Conservation (phyloP, 1,140 invertebrate species). For the Nilaparvata lugens region DNA sequence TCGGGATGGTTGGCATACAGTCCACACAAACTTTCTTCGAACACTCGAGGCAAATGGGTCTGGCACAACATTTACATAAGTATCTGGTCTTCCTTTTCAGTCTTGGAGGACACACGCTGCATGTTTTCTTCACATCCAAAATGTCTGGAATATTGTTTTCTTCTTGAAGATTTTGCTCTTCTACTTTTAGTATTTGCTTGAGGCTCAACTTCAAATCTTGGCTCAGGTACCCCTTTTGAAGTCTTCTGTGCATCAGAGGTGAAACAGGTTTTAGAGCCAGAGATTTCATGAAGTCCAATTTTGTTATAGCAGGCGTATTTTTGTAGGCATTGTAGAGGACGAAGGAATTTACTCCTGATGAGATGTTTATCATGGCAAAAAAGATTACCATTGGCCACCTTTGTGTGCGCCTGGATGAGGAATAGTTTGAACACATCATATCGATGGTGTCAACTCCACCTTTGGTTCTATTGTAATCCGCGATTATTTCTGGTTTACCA, state of each 20-base stretch:
- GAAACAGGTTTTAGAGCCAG: not conserved
- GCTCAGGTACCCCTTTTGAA: not conserved
- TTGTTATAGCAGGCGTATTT: not conserved
- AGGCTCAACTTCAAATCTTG: not conserved
- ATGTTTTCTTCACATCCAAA: too few relatives aligned
- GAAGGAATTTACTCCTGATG: constrained; percentile 17
- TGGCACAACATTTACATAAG: not conserved
- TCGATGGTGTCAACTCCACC: constrained; percentile 37
- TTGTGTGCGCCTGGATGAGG: constrained; percentile 37
- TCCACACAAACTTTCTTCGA: not conserved
- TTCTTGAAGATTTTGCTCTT: too few relatives aligned
- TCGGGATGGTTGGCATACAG: constrained; percentile 7
- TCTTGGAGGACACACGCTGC: constrained; percentile 4
- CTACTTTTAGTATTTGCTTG: not conserved
- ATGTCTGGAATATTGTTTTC: too few relatives aligned
- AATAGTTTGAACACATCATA: constrained; percentile 37
- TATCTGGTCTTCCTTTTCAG: not conserved
- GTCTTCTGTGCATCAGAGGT: not conserved
- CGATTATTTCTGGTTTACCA: constrained; percentile 34
- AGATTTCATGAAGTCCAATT: not conserved
- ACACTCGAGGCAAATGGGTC: not conserved
- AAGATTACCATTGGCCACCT: constrained; percentile 43
- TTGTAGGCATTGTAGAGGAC: too few relatives aligned
- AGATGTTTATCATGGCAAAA: constrained; percentile 41
- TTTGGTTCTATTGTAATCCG: constrained; percentile 36